Base-by-base conservation (phyloP, 2,888 invertebrate genomes). In the Endotricha flammealis region DNA sequence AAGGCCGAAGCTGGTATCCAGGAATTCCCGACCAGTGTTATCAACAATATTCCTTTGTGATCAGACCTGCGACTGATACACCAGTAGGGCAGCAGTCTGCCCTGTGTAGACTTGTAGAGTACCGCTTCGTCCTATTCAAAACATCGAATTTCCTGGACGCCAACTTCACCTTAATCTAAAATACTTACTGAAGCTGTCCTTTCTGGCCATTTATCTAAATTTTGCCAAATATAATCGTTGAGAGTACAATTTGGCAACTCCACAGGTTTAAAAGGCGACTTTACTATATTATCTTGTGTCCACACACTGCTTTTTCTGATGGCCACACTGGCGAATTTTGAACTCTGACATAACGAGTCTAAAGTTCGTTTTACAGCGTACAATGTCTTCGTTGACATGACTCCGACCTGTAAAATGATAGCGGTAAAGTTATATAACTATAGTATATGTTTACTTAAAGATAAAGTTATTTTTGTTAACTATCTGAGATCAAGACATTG, bases 171-270 rank as follows among this genome's bases (percentile, higher is more conserved):
- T 4, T 9, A 11, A 9, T 11, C 24, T 24, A 5, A 13, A n/a
- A 16, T 48, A 88, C 90, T 89, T 65, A 92, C 92, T 61, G 90
- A 49, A 20, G 90, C 88, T 3, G 89, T 89, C 46, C 87, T 85
- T 36, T 91, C 85, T 3, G 90, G 87, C 91, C 91, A 92, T 70
- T 82, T 89, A 11, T 90, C 88, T 32, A 91, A 55, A 57, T 90
- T 82, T 43, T 77, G 74, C 91, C 91, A 92, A 2, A 92, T 75
- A 44, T 88, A 90, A 49, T 92, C 89, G 36, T 90, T 81, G 33
- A 92, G 41, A 1, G 89, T 85, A 9, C 77, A 56, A 44, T 90
- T 88, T 0, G 89, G 88, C 29, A 88, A 63, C 7, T 80, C 71
- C 2, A 90, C 57, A 13, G 75, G 66, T n/a, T 83, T 83, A 44